Conservation (phyloP, 2,888 invertebrate genomes). For the Synergus laeviventris region DNA sequence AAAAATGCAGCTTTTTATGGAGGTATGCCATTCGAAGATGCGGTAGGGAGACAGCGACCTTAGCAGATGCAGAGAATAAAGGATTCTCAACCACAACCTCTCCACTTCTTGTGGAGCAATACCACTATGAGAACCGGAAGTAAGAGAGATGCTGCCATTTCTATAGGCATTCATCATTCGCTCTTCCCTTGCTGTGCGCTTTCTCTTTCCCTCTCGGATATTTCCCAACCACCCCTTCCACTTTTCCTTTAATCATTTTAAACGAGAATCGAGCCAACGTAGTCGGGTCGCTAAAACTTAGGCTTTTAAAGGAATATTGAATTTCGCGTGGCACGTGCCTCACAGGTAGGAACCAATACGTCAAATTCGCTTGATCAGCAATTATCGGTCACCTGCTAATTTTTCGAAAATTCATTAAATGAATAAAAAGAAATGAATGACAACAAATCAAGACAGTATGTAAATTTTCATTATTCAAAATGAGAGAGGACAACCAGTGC, state of each 20-base stretch:
- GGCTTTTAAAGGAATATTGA: conserved; percentile 36
- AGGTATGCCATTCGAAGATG: conserved; percentile 10
- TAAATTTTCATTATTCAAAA: too few species aligned
- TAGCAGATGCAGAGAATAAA: conserved; percentile 47
- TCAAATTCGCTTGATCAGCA: too few species aligned
- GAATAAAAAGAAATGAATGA: too few species aligned
- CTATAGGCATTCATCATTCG: conserved; percentile 72
- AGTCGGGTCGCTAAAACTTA: conserved; percentile 36
- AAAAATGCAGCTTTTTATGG: conserved; percentile 46
- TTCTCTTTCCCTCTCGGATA: conserved; percentile 30
- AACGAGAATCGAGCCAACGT: conserved; percentile 34
- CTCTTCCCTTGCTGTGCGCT: conserved; percentile 45
- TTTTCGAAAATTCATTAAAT: too few species aligned
- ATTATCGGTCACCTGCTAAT: too few species aligned
- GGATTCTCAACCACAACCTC: conserved; percentile 56
- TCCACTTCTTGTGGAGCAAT: conserved; percentile 54
- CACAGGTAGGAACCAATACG: background rate
- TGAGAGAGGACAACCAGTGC: too few species aligned
- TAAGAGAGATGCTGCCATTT: conserved; percentile 65
- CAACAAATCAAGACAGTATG: too few species aligned
- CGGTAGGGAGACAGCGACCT: conserved; percentile 49
- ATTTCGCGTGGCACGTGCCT: conserved; percentile 17
- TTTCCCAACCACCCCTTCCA: conserved; percentile 32
- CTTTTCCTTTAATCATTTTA: conserved; percentile 35
- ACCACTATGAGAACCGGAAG: conserved; percentile 56